Evolutionary conservation across 2,113 vertebrate genomes (phyloP).

Genomic region (Mus musculus): DNA sequence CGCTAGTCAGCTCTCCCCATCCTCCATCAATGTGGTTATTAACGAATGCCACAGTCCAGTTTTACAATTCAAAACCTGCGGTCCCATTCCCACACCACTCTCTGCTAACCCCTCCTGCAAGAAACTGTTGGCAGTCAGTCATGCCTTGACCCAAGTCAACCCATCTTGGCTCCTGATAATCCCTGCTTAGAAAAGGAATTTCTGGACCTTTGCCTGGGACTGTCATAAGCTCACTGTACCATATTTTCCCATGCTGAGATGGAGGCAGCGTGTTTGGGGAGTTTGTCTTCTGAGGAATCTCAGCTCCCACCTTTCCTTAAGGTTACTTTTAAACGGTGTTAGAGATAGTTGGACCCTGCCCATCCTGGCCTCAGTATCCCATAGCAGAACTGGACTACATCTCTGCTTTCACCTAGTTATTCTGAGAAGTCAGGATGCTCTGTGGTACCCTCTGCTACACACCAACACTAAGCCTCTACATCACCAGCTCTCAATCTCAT

Average conservation of each 20-base stretch:
- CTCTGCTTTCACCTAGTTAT: background rate
- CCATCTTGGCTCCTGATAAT: slow-evolving; percentile 70
- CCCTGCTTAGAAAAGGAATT: slow-evolving; percentile 78
- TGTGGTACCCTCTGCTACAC: background rate
- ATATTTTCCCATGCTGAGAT: slow-evolving; percentile 70
- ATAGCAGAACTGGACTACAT: background rate
- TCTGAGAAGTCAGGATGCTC: background rate
- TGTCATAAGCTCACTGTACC: slow-evolving; percentile 66
- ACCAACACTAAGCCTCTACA: background rate
- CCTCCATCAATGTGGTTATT: background rate
- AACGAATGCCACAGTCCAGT: background rate
- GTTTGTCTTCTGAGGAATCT: slow-evolving; percentile 40
- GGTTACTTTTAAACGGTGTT: background rate
- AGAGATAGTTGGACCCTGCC: background rate
- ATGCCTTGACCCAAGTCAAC: slow-evolving; percentile 71
- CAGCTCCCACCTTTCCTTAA: slow-evolving; percentile 29
- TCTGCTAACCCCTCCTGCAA: slow-evolving; percentile 21
- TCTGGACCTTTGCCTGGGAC: slow-evolving; percentile 77
- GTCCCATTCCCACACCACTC: slow-evolving; percentile 55
- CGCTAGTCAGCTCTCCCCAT: background rate
- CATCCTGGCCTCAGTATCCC: background rate
- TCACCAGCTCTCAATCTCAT: background rate
- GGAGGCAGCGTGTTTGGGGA: background rate
- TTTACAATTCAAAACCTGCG: slow-evolving; percentile 56
- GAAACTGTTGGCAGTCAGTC: slow-evolving; percentile 53